Conservation (phyloP, 1,140 invertebrate genomes). For the Geopemphigus sp. region DNA sequence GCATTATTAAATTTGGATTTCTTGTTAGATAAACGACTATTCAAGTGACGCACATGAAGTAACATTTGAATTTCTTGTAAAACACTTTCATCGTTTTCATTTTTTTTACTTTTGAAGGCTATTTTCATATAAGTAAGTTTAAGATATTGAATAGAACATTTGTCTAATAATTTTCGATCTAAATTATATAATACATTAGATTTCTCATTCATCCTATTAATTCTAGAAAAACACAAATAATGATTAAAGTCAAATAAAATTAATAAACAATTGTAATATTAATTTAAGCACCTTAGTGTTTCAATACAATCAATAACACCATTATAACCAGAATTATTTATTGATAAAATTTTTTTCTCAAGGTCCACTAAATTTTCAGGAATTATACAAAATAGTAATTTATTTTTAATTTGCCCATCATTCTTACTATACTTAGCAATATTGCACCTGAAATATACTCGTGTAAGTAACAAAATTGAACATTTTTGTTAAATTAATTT, state of each 20-base stretch:
- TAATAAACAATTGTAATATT: neutral
- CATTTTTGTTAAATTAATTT: neutral
- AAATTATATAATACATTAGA: neutral
- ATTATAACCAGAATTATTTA: constrained; percentile 13
- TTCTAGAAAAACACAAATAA: neutral
- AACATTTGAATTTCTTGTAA: constrained; percentile 35
- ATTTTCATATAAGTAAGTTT: constrained; percentile 38
- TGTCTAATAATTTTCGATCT: constrained; percentile 24
- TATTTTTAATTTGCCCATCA: constrained; percentile 32
- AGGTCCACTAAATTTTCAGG: constrained; percentile 43
- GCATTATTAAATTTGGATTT: neutral
- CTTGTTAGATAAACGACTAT: neutral
- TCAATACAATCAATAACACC: constrained; percentile 46
- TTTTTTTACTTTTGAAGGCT: constrained; percentile 28
- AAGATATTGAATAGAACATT: constrained; percentile 16
- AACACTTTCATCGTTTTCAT: neutral
- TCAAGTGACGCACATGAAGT: constrained; percentile 25
- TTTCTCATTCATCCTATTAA: constrained; percentile 21
- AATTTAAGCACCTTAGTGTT: constrained; percentile 9
- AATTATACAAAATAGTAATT: constrained; percentile 41
- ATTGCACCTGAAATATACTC: neutral
- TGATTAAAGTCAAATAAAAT: neutral
- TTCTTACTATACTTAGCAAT: constrained; percentile 36
- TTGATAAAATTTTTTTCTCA: constrained; percentile 27
- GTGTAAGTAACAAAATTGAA: neutral